A percentile compares a stretch with the other conserved stretches of the same genome.
Evolutionary conservation across 2,113 vertebrate genomes (phyloP).

Genomic region (Crotalus tigris): DNA sequence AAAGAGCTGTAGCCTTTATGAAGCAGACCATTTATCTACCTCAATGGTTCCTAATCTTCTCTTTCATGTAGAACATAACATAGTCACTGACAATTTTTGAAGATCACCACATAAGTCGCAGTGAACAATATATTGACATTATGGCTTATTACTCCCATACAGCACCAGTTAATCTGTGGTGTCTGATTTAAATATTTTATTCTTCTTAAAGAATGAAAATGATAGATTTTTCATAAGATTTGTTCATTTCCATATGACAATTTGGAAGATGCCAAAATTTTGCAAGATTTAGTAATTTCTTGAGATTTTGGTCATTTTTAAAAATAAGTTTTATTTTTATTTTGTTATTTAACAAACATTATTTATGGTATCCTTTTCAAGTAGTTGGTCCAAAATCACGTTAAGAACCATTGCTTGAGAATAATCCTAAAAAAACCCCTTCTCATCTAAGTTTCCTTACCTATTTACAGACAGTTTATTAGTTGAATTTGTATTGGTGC

Average conservation of each 20-base stretch:
- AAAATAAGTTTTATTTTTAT: not conserved
- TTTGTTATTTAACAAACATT: not conserved
- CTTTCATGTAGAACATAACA: not conserved
- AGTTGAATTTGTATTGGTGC: not conserved
- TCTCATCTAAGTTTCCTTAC: not conserved
- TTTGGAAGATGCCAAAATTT: not conserved
- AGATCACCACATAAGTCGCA: not conserved
- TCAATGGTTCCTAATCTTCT: not conserved
- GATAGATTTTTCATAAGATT: not conserved
- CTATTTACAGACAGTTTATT: not conserved
- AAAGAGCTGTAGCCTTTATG: not conserved
- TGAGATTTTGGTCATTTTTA: not conserved
- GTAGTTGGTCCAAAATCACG: not conserved
- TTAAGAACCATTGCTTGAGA: not conserved
- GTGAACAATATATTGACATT: not conserved
- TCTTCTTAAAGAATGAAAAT: not conserved
- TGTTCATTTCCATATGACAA: not conserved
- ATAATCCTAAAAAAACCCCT: not conserved
- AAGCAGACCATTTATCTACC: not conserved
- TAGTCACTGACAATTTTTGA: not conserved
- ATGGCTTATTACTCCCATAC: not conserved
- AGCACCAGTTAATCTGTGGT: not conserved
- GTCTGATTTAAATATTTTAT: not conserved
- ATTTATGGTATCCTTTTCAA: not conserved
- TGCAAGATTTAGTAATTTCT: not conserved